Evolutionary conservation across 2,113 vertebrate genomes (phyloP), one percentile per base, ranked within the genome.

Genomic region (Morphnarchus princeps): DNA sequence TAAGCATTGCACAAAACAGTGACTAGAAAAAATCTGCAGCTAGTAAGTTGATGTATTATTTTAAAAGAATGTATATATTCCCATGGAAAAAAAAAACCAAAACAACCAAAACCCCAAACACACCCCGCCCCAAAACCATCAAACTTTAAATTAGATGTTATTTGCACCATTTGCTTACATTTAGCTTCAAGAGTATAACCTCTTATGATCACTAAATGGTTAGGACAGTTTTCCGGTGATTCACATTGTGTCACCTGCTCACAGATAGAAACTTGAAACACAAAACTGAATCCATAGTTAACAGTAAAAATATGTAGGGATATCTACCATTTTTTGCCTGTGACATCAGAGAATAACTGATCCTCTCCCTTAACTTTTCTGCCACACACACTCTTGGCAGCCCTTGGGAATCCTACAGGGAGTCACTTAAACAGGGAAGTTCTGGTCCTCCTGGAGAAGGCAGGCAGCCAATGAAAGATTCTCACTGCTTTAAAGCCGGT

Each of bases 291-390:
- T 9, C 11, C 32, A 25, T 0, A 16, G 7, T 28, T 71, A n/a
- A 16, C 1, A 38, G 15, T 38, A 43, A 47, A 29, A 50, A 7
- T 4, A 13, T 14, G 4, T 0, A 52, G 10, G 15, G 4, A 4
- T 21, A 62, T 7, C 6, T 21, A 28, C 10, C 2, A 11, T 40
- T 50, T 49, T 49, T 49, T 36, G 10, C 21, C 24, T 40, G 38
- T 24, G 62, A 38, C 38, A 65, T 5, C 18, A 32, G 66, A 47
- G 16, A 61, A 14, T 3, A 57, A 52, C 5, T 10, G 16, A 36
- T 43, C 5, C 6, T 14, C 11, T 4, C 14, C 40, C 26, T 58
- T 26, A 9, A 13, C 12, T 26, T 34, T 69, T 22, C 55, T 72
- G 29, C 19, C n/a, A 16, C 16, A 50, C 26, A 14, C 4, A 1